Conservation (phyloP, 1,140 invertebrate genomes). For the Wiebesia pumilae region DNA sequence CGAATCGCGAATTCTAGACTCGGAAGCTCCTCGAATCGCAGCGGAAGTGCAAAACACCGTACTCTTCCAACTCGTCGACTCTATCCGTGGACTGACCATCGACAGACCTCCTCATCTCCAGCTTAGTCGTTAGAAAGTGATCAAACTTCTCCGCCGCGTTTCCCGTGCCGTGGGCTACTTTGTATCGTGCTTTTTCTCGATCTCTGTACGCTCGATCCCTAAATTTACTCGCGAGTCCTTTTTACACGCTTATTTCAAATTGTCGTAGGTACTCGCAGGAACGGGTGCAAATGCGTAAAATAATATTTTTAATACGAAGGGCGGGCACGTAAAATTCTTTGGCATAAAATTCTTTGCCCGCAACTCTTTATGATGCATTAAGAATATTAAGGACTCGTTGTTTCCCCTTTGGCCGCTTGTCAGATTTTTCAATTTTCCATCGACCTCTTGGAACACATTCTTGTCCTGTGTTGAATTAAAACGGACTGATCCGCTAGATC, state of each 20-base stretch:
- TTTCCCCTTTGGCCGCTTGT: not conserved
- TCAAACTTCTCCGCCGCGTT: not conserved
- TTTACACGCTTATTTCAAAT: too few species aligned
- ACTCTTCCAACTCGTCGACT: constrained; percentile 57
- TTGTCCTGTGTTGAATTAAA: not conserved
- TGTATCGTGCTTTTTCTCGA: not conserved
- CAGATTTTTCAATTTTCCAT: constrained; percentile 31
- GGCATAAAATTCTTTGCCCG: too few species aligned
- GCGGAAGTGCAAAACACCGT: constrained; percentile 61
- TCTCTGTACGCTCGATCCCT: too few species aligned
- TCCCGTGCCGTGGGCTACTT: not conserved
- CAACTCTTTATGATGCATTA: too few species aligned
- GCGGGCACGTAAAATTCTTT: too few species aligned
- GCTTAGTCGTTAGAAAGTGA: not conserved
- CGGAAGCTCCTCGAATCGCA: constrained; percentile 1
- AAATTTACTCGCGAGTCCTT: not conserved
- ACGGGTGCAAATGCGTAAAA: too few species aligned
- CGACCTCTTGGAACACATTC: not conserved
- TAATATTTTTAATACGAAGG: too few species aligned
- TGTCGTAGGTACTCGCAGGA: too few species aligned
- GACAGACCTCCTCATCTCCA: constrained; percentile 21
- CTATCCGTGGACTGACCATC: not conserved
- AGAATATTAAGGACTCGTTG: too few species aligned
- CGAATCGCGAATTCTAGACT: constrained; percentile 20
- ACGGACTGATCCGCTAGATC: constrained; percentile 20